phyloP scores from a whole-genome alignment of 2,888 invertebrate genomes.

The Drosophila subquinaria region DNA sequence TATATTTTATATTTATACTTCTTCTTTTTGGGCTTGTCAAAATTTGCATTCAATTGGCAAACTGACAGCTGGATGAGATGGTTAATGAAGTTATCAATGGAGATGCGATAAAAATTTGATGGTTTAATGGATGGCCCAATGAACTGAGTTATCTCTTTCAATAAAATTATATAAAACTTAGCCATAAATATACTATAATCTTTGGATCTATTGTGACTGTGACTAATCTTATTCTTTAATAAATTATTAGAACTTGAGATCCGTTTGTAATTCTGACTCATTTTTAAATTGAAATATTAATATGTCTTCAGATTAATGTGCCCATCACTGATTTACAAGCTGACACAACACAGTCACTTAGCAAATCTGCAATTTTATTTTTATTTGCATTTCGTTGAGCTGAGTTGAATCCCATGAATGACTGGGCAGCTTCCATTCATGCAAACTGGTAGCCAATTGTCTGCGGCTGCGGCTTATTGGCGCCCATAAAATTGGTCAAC shows the following conservation, averaged over 20 bases:
- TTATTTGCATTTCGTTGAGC: slow-evolving; percentile 42
- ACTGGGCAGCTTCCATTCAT: slow-evolving; percentile 66
- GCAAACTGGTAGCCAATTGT: slow-evolving; percentile 75
- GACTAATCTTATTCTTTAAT: background rate
- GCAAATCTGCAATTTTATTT: slow-evolving; percentile 53
- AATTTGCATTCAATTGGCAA: slow-evolving; percentile 44
- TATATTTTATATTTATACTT: slow-evolving; percentile 1
- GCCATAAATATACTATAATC: background rate
- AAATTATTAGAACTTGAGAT: background rate
- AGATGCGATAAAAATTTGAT: slow-evolving; percentile 20
- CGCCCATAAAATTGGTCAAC: slow-evolving; percentile 73
- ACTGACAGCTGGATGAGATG: slow-evolving; percentile 30
- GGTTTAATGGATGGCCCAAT: slow-evolving; percentile 10
- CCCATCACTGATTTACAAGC: slow-evolving; percentile 68
- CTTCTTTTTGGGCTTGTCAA: slow-evolving; percentile 16
- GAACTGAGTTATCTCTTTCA: slow-evolving; percentile 3
- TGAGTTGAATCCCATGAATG: slow-evolving; percentile 27
- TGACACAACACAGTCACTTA: slow-evolving; percentile 69
- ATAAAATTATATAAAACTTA: background rate
- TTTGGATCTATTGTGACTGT: background rate
- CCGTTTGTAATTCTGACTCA: slow-evolving; percentile 7
- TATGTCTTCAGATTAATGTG: slow-evolving; percentile 26
- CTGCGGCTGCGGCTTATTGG: slow-evolving; percentile 37
- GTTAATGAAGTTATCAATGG: slow-evolving; percentile 28
- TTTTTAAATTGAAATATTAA: background rate